Evolutionary conservation across 2,797 vertebrate species (phyloP).

Genomic region (Pseudomugil tenellus): DNA sequence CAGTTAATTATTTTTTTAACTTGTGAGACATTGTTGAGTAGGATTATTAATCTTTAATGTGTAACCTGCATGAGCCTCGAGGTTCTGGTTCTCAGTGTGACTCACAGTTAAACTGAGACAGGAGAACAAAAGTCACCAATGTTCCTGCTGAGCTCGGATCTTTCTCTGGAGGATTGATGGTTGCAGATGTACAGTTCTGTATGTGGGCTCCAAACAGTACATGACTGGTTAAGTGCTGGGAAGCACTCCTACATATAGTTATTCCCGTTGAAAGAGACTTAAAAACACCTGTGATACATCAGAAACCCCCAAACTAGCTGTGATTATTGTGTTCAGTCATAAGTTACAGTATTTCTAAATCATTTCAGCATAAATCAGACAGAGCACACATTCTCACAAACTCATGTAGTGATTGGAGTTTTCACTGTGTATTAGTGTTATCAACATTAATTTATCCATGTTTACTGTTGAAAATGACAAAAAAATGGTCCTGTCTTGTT

Average conservation of each 20-base stretch:
- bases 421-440: too few species aligned
- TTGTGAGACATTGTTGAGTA: background rate
- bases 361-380: too few species aligned
- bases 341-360: too few species aligned
- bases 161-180: constrained; percentile 4
- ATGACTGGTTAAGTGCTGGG: constrained; percentile 6
- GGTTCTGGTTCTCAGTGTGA: constrained; percentile 5
- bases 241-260: constrained; percentile 13
- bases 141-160: background rate
- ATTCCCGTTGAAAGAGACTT: constrained; percentile 1
- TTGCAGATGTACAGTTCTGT: constrained; percentile 1
- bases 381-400: too few species aligned
- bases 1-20: background rate
- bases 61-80: background rate
- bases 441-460: too few species aligned
- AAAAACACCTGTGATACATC: background rate
- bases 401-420: too few species aligned
- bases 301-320: background rate
- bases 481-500: too few species aligned
- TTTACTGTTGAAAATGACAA: too few species aligned
- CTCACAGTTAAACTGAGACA: constrained; percentile 1
- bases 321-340: background rate
- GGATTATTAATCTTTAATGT: background rate
- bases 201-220: background rate
- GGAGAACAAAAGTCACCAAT: background rate